Base-by-base conservation (phyloP, 37 sponge, comb jelly and placozoan genomes). In the Bolinopsis microptera region DNA sequence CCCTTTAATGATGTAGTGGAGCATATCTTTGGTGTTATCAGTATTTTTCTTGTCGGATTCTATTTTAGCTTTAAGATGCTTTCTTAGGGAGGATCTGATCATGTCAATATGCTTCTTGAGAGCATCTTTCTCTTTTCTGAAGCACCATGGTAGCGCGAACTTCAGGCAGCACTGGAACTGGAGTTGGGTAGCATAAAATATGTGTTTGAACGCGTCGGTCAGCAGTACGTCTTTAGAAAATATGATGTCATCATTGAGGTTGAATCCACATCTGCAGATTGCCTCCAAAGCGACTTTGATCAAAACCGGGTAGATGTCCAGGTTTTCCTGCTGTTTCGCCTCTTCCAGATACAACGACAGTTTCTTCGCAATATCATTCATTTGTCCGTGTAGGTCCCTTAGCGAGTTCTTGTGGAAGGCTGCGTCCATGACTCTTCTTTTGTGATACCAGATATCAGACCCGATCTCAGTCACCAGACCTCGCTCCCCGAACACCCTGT, bases 331-430 rank as follows among this genome's bases (percentile, higher is more conserved):
- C 28, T 26, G 25, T 26, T 70, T 26, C 26, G 2, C 24, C 30
- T 70, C 28, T 9, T 22, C 21, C 3, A 70, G 74, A 26, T 70
- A 70, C 74, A 70, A n/a, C 24, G 28, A 28, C 1, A 70, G 74
- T 26, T 70, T 70, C 26, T 28, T 22, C 2, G 28, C 16, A n/a
- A 70, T 70, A n/a, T 70, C 74, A 1, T 70, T 22, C 74, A 70
- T 70, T 70, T 70, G 74, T 70, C 74, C 74, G 74, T 24, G 74
- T 9, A 70, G 74, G 26, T 26, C 30, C 21, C 21, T 70, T 5
- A 70, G 74, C 3, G 74, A 70, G 74, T 70, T 70, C 21, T 70
- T 70, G 74, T 70, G 74, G 74, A 70, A 70, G 16, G 74, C 74
- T 8, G 74, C 74, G 74, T 70, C 74, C 74, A 70, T 70, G 28